Percentiles rank a stretch among this genome's conserved stretches.
Evolutionary conservation across 2,113 vertebrate species (phyloP).

Genomic region (Vombatus ursinus): DNA sequence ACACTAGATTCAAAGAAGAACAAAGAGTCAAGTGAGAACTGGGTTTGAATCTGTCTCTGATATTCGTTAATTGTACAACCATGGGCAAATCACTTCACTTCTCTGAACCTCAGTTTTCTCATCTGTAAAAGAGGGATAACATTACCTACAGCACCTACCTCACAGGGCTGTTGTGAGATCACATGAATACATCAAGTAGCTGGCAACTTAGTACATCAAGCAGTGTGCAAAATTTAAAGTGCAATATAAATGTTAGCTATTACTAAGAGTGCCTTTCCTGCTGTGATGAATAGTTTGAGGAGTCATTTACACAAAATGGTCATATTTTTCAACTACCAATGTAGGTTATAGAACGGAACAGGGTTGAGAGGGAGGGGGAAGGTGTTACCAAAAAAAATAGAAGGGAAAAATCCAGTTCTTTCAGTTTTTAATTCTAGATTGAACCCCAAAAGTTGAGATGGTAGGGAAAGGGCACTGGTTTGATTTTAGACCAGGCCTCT

Average conservation of each 20-base stretch:
- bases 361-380: neutral
- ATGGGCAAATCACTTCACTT: neutral
- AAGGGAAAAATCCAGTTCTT: neutral
- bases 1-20: no score
- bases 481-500: neutral
- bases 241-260: neutral
- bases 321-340: constrained; percentile 12
- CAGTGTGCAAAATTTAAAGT: neutral
- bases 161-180: neutral
- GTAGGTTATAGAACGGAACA: neutral
- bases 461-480: neutral
- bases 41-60: neutral
- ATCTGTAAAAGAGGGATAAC: neutral
- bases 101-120: neutral
- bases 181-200: neutral
- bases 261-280: neutral
- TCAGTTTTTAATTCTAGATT: neutral
- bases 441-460: neutral
- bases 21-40: neutral
- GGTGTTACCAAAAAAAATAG: neutral
- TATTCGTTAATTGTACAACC: neutral
- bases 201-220: neutral
- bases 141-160: neutral
- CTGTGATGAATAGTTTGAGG: neutral
- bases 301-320: neutral